These are phyloP conservation scores for Manacus vitellinus DNA, from an alignment of 2,113 vertebrate species.

Conservation along the genomic window DNA sequence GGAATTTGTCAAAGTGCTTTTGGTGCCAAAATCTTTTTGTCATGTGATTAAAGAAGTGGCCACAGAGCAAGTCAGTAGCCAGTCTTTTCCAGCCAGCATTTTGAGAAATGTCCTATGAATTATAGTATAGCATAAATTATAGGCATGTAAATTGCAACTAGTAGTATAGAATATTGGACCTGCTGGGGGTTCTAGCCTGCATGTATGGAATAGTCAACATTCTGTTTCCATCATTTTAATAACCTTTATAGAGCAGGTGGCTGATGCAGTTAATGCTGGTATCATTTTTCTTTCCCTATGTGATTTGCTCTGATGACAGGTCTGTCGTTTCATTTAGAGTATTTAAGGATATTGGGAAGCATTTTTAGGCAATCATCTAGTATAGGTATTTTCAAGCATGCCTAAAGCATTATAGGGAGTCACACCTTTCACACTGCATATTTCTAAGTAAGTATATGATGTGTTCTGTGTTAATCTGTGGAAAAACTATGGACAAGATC, in stretches of 20 bases:
- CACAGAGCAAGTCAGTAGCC: neutral
- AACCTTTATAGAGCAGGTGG: constrained; percentile 25
- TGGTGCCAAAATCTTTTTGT: neutral
- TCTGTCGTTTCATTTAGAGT: neutral
- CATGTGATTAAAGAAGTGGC: neutral
- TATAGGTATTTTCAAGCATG: neutral
- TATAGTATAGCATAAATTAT: neutral
- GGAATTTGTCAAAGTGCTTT: neutral
- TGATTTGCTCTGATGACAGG: constrained; percentile 40
- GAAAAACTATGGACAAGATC: neutral
- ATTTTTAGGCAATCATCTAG: constrained; percentile 17
- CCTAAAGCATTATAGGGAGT: neutral
- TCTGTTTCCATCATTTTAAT: constrained; percentile 52
- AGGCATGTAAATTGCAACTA: constrained; percentile 1
- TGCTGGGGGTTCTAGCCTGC: neutral
- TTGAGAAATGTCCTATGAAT: neutral
- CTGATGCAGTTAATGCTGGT: constrained; percentile 12
- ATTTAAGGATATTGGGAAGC: constrained; percentile 30
- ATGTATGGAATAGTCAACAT: neutral
- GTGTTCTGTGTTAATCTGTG: neutral
- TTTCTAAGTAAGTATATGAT: neutral
- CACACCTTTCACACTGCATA: neutral
- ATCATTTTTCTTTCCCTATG: constrained; percentile 31
- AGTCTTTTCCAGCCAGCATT: neutral
- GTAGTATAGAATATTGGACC: neutral